Evolutionary conservation across 2,888 invertebrate species (phyloP), one percentile per base, ranked within the genome.

Genomic region (Drosophila lutescens): DNA sequence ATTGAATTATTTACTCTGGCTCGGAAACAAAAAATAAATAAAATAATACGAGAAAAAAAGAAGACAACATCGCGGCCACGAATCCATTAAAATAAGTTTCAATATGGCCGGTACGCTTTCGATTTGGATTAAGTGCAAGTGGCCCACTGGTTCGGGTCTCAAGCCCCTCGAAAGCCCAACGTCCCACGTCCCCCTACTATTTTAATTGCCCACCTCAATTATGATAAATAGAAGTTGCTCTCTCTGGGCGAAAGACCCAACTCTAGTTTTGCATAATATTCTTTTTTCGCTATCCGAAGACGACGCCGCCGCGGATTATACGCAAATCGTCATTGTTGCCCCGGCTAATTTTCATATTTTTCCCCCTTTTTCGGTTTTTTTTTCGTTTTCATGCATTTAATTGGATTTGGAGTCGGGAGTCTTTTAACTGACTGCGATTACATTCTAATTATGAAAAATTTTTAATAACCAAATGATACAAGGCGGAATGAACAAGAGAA

Each of bases 191-290:
- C 30, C 50, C 30, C 23, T 20, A 17, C 49, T 57, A 55, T 74
- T 77, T 83, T 83, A 83, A 83, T 83, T 83, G 74, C 80, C 56
- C 55, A 32, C 74, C 77, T 71, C 83, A 86, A 83, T 83, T 83
- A 83, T 86, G 77, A 70, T 79, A 78, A 85, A 55, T 58, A 57
- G 60, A 59, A 44, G 57, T 53, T 49, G 65, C 54, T 72, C 59
- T 30, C 30, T 30, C 30, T 43, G 34, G 41, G 50, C 13, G 38
- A 60, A 20, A 60, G 13, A 30, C n/a, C 30, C 26, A 44, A 26
- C 15, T 55, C 51, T 50, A 47, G 54, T 61, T 80, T 82, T 78
- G 80, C 82, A 82, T 82, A 85, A 85, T 81, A 73, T 82, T 66
- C 65, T 12, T 36, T 47, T 47, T 49, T 34, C 44, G 13, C 43